A percentile compares a stretch with the other conserved stretches of the same genome.
Evolutionary conservation across 2,113 vertebrate genomes (phyloP).

Genomic region (Alligator sinensis): DNA sequence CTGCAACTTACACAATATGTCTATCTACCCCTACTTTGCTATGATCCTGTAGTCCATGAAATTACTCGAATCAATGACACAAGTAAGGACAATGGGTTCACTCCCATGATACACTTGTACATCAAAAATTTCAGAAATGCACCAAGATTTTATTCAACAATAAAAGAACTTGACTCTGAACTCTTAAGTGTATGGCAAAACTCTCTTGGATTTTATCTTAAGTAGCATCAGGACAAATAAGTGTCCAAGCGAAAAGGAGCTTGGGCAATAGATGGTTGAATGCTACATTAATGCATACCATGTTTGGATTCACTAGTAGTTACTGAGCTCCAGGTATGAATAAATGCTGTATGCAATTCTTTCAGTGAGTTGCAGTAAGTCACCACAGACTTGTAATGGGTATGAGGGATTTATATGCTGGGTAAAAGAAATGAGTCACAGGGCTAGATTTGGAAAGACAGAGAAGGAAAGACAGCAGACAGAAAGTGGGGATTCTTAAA

Average conservation of each 20-base stretch:
- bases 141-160: background rate
- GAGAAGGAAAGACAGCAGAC: background rate
- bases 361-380: accelerated
- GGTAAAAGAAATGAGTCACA: accelerated
- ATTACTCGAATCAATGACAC: background rate
- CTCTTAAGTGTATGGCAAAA: background rate
- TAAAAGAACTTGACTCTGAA: background rate
- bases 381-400: background rate
- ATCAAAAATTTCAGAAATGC: too few relatives aligned
- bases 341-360: background rate
- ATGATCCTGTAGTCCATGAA: background rate
- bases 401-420: background rate
- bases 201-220: background rate
- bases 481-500: constrained; percentile 45
- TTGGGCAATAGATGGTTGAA: background rate
- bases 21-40: background rate
- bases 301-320: background rate
- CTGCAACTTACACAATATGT: background rate
- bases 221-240: background rate
- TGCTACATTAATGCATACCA: background rate
- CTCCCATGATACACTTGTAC: too few relatives aligned
- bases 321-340: background rate
- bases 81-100: background rate
- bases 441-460: accelerated
- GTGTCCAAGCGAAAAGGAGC: background rate